A percentile compares a stretch with the other conserved stretches of the same genome.
These are phyloP conservation scores for Gobio gobio DNA, from an alignment of 2,113 vertebrate genomes.

Conservation along the genomic window DNA sequence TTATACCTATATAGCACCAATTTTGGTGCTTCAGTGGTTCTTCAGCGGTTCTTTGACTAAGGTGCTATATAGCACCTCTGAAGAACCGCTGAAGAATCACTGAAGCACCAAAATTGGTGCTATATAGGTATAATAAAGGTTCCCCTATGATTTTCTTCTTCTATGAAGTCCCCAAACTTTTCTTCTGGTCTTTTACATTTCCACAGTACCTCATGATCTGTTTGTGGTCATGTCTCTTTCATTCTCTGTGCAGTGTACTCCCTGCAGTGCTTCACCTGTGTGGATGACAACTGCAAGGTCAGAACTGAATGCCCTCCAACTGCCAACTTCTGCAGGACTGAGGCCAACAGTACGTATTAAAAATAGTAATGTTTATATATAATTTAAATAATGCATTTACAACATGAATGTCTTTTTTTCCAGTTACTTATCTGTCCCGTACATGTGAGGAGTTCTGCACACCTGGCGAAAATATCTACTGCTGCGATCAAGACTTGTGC, in stretches of 20 bases:
- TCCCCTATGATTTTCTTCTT: no score
- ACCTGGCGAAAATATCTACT: not conserved
- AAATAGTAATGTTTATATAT: no score
- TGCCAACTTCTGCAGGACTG: constrained; percentile 20
- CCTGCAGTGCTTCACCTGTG: constrained; percentile 20
- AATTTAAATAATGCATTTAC: not conserved
- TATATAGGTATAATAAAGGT: no score
- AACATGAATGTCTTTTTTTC: not conserved
- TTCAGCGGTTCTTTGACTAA: no score
- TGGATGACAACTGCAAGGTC: not conserved
- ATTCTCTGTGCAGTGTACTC: constrained; percentile 3
- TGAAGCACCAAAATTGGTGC: no score
- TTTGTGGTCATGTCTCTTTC: not conserved
- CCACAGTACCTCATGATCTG: not conserved
- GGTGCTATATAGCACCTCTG: no score
- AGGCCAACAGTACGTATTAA: not conserved
- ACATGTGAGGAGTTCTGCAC: constrained; percentile 26
- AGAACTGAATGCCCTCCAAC: not conserved
- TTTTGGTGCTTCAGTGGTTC: no score
- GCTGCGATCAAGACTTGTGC: constrained; percentile 8
- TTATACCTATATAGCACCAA: no score
- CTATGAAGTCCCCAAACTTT: no score
- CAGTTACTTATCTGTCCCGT: not conserved
- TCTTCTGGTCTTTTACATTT: no score
- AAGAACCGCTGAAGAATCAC: no score